A percentile compares a stretch with the other conserved stretches of the same genome.
phyloP scores from a whole-genome alignment of 2,888 invertebrate species.

The Lithodes maja region DNA sequence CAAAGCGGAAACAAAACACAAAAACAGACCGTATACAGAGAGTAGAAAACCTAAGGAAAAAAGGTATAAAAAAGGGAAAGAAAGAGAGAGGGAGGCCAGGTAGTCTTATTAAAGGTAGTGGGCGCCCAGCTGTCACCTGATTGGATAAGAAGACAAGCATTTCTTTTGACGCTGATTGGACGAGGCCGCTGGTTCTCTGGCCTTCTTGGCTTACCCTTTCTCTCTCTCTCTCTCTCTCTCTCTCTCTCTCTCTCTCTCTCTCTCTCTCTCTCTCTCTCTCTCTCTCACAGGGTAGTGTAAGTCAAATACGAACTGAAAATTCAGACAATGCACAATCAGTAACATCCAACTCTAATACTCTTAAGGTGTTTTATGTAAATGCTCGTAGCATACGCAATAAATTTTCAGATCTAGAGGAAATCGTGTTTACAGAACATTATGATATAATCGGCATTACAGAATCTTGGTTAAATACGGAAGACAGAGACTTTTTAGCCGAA shows the following conservation, averaged over 20 bases:
- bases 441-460: too few relatives aligned
- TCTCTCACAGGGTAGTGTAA: neutral
- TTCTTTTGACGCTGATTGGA: slow-evolving; percentile 19
- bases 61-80: neutral
- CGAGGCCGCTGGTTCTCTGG: neutral
- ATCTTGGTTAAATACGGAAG: too few relatives aligned
- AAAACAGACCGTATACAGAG: neutral
- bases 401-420: too few relatives aligned
- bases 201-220: neutral
- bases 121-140: slow-evolving; percentile 13
- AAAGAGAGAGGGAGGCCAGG: neutral
- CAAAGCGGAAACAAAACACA: too few relatives aligned
- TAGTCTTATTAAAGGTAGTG: slow-evolving; percentile 20
- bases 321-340: too few relatives aligned
- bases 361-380: too few relatives aligned
- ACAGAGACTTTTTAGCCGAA: too few relatives aligned
- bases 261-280: neutral
- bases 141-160: slow-evolving; percentile 17
- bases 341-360: too few relatives aligned
- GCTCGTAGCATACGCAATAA: too few relatives aligned
- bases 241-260: neutral
- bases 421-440: too few relatives aligned
- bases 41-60: neutral
- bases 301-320: too few relatives aligned
- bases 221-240: neutral